Percentiles rank a stretch among this genome's conserved stretches.
phyloP scores from a whole-genome alignment of 2,113 vertebrate genomes.

The Entelurus aequoreus region DNA sequence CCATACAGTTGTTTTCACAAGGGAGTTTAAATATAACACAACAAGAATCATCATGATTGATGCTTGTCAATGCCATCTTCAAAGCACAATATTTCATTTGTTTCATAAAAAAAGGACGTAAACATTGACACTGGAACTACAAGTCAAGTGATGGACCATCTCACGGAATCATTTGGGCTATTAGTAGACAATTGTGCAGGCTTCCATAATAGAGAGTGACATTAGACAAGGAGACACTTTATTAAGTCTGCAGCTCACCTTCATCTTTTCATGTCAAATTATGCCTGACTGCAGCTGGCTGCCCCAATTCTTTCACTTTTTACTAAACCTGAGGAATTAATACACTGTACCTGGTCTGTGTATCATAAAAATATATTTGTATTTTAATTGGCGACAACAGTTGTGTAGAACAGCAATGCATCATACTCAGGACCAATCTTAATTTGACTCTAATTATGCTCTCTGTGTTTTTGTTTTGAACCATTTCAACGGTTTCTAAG shows the following conservation, averaged over 20 bases:
- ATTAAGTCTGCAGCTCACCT: conserved; percentile 37
- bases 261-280: conserved; percentile 31
- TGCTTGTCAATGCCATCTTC: not conserved
- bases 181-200: not conserved
- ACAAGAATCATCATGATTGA: not conserved
- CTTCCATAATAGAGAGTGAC: not conserved
- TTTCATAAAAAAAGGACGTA: too few relatives aligned
- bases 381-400: not conserved
- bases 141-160: too few relatives aligned
- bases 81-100: too few relatives aligned
- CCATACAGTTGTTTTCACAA: too few relatives aligned
- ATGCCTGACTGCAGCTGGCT: conserved; percentile 35
- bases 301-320: conserved; percentile 50
- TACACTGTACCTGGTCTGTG: conserved; percentile 11
- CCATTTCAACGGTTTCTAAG: too few relatives aligned
- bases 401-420: too few relatives aligned
- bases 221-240: conserved; percentile 42
- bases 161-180: not conserved
- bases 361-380: not conserved
- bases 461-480: too few relatives aligned
- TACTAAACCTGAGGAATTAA: conserved; percentile 14
- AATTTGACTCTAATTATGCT: too few relatives aligned
- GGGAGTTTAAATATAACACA: not conserved
- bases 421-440: too few relatives aligned
- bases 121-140: too few relatives aligned